Evolutionary conservation across 2,797 vertebrate genomes (phyloP), one percentile per base, ranked within the genome.

Genomic region (Phrynocephalus guinanensis): DNA sequence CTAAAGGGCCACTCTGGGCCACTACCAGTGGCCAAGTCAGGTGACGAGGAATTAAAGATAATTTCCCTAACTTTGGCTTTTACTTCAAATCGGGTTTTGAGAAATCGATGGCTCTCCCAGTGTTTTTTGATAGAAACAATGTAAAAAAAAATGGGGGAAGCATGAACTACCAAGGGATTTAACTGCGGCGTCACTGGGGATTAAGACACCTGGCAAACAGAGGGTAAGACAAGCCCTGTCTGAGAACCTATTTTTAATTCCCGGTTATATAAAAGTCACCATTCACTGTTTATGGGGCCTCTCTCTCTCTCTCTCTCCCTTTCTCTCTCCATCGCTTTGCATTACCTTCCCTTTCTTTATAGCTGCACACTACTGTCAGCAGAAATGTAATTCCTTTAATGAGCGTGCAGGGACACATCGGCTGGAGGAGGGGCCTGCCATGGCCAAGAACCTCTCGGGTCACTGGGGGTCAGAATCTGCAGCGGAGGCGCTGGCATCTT

Each of bases 361-460:
- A 92, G 88, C 44, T 83, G 67, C 38, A 71, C 60, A 78, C 71
- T 5, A 78, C 71, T 5, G 1, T 76, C 85, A 87, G 86, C 88
- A 92, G 93, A 88, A 95, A 91, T 93, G 89, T 92, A 86, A 93
- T 94, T 91, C 91, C 79, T 92, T 87, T 92, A 92, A 89, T 89
- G 91, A 95, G 90, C 77, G 87, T 89, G 78, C 84, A 0, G 75
- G 82, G 82, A n/a, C 66, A 5, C 52, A 48, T 91, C 94, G 92
- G 90, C 91, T 94, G 92, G 93, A 78, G 5, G 91, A 75, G 77
- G 60, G 76, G 11, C 28, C 90, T 86, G 82, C 90, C 77, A 73
- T 82, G 63, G 84, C 24, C 89, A 56, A 68, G 91, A 52, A 52
- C 44, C 92, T 56, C 77, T 0, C 91, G 4, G 90, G 82, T 93